phyloP scores from a whole-genome alignment of 2,797 vertebrate genomes.

The Sebastes itinus region DNA sequence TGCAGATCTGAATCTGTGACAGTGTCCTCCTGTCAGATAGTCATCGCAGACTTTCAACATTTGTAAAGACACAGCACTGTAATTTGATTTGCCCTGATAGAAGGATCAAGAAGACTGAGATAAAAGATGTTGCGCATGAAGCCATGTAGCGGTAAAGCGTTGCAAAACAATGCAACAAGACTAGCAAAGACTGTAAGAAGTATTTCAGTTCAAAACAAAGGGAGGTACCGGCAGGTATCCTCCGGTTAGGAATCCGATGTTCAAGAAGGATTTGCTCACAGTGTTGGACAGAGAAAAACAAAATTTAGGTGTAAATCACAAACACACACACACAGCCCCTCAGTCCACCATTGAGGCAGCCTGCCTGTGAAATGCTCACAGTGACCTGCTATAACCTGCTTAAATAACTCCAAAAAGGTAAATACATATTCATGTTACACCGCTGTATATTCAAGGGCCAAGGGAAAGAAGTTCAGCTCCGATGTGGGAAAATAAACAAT shows the following conservation, averaged over 20 bases:
- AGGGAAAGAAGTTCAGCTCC: neutral
- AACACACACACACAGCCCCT: neutral
- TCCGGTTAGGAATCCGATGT: neutral
- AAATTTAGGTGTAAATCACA: neutral
- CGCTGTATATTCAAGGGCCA: constrained; percentile 1
- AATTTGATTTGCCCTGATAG: constrained; percentile 35
- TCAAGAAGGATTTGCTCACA: neutral
- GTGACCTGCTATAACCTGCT: constrained; percentile 4
- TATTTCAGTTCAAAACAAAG: neutral
- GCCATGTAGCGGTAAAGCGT: neutral
- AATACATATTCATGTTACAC: neutral
- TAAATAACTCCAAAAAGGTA: neutral
- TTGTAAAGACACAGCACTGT: constrained; percentile 8
- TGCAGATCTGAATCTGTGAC: constrained; percentile 61
- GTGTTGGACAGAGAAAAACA: neutral
- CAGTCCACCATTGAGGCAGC: neutral
- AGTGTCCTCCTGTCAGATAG: constrained; percentile 50
- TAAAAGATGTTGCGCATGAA: constrained; percentile 27
- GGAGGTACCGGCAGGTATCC: neutral
- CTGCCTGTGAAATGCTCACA: neutral
- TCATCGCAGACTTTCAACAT: constrained; percentile 40
- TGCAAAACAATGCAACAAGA: neutral
- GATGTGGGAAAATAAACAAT: constrained; percentile 62
- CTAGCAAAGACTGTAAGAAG: neutral
- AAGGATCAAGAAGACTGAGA: constrained; percentile 38